Evolutionary conservation across 2,113 vertebrate species (phyloP).

Genomic region (Copsychus sechellarum): DNA sequence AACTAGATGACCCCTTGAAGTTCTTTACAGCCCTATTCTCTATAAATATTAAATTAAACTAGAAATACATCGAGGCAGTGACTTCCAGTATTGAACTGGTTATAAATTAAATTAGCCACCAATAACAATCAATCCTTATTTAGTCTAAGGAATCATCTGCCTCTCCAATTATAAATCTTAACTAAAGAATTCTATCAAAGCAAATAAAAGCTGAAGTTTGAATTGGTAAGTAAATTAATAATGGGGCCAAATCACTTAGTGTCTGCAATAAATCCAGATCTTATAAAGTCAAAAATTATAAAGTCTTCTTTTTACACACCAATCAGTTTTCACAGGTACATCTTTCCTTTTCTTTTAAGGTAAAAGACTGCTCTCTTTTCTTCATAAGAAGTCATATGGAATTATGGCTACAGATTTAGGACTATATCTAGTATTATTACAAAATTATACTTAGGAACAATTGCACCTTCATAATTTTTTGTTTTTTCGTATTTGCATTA

Average conservation of each 20-base stretch:
- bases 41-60: conserved; percentile 35
- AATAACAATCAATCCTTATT: conserved; percentile 51
- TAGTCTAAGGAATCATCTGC: background rate
- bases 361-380: background rate
- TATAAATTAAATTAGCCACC: conserved; percentile 41
- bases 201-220: conserved; percentile 2
- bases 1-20: conserved; percentile 11
- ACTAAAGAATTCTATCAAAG: background rate
- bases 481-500: background rate
- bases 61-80: background rate
- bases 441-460: background rate
- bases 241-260: background rate
- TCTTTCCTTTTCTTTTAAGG: background rate
- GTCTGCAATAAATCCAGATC: background rate
- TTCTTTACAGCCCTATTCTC: background rate
- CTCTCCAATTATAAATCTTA: conserved; percentile 15
- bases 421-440: background rate
- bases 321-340: background rate
- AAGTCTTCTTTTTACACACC: background rate
- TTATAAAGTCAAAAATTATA: background rate
- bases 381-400: background rate
- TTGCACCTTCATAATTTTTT: background rate
- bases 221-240: conserved; percentile 15
- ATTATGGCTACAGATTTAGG: background rate
- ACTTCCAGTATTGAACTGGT: background rate